Base-by-base conservation (phyloP, 2,797 vertebrate genomes). In the Emydoidea blandingii region DNA sequence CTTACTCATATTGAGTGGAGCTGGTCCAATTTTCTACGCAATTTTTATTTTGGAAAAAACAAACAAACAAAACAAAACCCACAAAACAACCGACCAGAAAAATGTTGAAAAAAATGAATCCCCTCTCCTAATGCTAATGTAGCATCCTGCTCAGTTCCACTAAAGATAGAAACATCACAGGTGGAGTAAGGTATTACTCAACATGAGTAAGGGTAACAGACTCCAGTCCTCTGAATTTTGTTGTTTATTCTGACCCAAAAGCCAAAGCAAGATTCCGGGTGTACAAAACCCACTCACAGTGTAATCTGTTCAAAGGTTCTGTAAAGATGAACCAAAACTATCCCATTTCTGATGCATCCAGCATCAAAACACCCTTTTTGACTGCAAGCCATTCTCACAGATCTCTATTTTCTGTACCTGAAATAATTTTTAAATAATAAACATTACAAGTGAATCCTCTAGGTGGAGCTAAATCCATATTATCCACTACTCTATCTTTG, bases 381-480 rank as follows among this genome's bases (percentile, higher is more conserved):
- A 27, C 37, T 74, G 37, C 52, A 81, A 80, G 49, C 25, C 74
- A 54, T 83, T 29, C 27, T 37, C 19, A 59, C 25, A 14, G 14
- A 79, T 41, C 34, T 29, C 34, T 59, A 16, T 54, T 62, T 83
- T 83, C 19, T n/a, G 53, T 41, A 79, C 34, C 50, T 68, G 31
- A 47, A 85, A 54, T 54, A 54, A 84, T 53, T 37, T 84, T 49
- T 34, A 41, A 57, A 65, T 12, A 68, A 68, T 37, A 29, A 44
- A 56, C 54, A 29, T 80, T 68, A 85, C 49, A n/a, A 85, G 1
- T 5, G 37, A 16, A 65, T 59, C 95, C 97, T 96, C 79, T 86
- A 95, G 96, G 50, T 97, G 97, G 96, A 92, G 89, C 72, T 90
- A 89, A 52, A 91, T 29, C n/a, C 8, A 0, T 44, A 19, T 54